Evolutionary conservation across 2,113 vertebrate genomes (phyloP).

Genomic region (Neolamprologus ventralis): DNA sequence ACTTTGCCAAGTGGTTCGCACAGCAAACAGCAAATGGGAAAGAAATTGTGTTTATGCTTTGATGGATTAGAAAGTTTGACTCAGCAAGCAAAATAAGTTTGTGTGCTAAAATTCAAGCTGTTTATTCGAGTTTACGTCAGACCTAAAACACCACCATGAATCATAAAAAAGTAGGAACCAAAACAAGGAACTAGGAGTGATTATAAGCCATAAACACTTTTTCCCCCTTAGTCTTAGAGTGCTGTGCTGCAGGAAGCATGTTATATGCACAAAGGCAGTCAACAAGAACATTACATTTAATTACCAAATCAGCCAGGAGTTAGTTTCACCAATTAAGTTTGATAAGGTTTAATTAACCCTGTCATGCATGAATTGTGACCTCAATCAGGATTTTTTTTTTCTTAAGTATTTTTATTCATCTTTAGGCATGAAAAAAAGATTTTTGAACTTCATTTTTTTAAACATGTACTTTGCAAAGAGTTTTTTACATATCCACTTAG

Average conservation of each 20-base stretch:
- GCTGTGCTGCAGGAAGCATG: neutral
- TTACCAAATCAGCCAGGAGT: neutral
- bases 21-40: neutral
- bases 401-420: neutral
- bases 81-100: neutral
- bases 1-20: neutral
- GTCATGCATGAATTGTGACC: neutral
- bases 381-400: neutral
- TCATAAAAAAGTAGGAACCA: neutral
- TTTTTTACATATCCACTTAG: neutral
- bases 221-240: rapidly evolving
- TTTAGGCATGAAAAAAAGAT: neutral
- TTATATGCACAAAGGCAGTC: neutral
- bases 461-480: neutral
- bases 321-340: neutral
- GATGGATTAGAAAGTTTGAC: neutral
- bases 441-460: neutral
- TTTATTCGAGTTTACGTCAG: neutral
- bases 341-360: neutral
- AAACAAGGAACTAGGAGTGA: neutral
- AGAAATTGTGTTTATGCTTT: neutral
- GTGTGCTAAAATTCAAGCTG: neutral
- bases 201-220: neutral
- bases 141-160: neutral
- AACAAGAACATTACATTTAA: neutral